These are phyloP conservation scores for Latrodectus geometricus DNA, from an alignment of 1,140 invertebrate genomes.

Conservation along the genomic window DNA sequence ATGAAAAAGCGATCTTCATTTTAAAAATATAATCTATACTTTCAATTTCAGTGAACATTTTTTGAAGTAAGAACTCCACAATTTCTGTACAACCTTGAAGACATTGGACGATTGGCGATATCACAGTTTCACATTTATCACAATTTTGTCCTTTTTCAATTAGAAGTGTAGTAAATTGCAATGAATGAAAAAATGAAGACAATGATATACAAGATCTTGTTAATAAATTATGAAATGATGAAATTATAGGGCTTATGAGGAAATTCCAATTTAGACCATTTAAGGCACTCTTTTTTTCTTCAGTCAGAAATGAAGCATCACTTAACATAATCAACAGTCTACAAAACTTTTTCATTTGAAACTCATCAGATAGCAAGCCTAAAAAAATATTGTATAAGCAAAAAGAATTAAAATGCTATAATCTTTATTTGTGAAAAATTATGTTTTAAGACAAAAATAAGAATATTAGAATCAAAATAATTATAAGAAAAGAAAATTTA, in stretches of 20 bases:
- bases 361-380: no score
- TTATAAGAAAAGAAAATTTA: no score
- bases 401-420: no score
- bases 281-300: background rate
- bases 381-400: no score
- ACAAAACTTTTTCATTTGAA: background rate
- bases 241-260: conserved; percentile 15
- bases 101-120: background rate
- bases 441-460: no score
- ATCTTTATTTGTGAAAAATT: no score
- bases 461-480: no score
- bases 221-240: background rate
- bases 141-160: conserved; percentile 15
- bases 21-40: background rate
- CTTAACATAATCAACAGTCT: conserved; percentile 9
- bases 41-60: background rate
- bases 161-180: conserved; percentile 24
- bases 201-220: conserved; percentile 36
- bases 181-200: conserved; percentile 7
- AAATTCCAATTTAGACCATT: background rate
- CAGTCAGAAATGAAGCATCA: conserved; percentile 10
- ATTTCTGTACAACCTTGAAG: conserved; percentile 2
- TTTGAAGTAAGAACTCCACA: conserved; percentile 31
- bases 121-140: background rate
- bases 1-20: conserved; percentile 5